These are phyloP conservation scores for Rhea americana DNA, from an alignment of 2,113 vertebrate genomes.

Conservation along the genomic window DNA sequence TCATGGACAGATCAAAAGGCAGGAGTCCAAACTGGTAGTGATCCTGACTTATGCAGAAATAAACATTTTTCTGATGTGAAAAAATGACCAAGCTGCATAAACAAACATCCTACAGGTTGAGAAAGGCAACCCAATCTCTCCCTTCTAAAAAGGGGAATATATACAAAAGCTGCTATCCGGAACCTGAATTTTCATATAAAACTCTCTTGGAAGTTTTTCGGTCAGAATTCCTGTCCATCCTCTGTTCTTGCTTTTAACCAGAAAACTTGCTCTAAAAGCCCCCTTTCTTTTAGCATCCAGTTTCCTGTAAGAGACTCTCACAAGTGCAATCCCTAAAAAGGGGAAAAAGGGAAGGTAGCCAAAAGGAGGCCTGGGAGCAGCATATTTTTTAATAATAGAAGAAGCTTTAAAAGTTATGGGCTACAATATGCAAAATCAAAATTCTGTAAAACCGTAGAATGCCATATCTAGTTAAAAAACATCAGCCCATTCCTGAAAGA, in stretches of 20 bases:
- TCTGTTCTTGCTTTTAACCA: background rate
- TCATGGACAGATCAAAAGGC: background rate
- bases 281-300: background rate
- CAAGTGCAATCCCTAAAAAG: background rate
- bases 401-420: background rate
- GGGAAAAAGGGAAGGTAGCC: background rate
- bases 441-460: background rate
- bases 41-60: background rate
- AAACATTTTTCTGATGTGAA: background rate
- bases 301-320: background rate
- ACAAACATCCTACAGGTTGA: background rate
- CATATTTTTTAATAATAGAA: background rate
- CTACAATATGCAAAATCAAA: fast-evolving
- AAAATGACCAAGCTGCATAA: background rate
- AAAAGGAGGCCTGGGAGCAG: background rate
- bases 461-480: background rate
- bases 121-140: background rate
- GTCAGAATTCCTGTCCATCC: background rate
- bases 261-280: background rate
- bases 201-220: background rate
- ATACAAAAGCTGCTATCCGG: background rate
- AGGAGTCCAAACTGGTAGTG: background rate
- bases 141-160: background rate
- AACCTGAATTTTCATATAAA: background rate
- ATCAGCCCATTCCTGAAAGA: background rate